Conservation (phyloP, 2,888 invertebrate species). For the Diplolepis rosae region DNA sequence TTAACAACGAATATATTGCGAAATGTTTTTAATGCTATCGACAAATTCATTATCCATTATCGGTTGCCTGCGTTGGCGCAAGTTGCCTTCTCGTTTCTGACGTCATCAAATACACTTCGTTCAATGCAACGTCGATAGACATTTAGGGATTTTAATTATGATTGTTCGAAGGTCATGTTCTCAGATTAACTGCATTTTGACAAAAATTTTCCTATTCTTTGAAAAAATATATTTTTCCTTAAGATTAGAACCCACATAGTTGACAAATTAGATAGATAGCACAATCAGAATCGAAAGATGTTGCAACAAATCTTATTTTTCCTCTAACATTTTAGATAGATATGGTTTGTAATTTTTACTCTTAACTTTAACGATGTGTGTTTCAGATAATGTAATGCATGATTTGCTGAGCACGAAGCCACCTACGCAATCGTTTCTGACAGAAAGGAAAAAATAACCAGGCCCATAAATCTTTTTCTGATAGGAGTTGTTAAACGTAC, state of each 20-base stretch:
- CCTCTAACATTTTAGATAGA: background rate
- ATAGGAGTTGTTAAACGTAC: constrained; percentile 48
- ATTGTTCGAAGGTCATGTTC: background rate
- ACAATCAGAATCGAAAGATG: background rate
- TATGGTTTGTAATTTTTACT: background rate
- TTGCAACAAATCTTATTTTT: background rate
- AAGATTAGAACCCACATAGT: too few species aligned
- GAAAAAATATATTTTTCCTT: too few species aligned
- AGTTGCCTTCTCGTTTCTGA: constrained; percentile 2
- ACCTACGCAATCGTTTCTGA: constrained; percentile 11
- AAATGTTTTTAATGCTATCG: background rate
- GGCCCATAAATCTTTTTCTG: constrained; percentile 7
- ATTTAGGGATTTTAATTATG: background rate
- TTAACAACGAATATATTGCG: background rate
- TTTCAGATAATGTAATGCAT: constrained; percentile 15
- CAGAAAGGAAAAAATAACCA: background rate
- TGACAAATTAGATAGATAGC: too few species aligned
- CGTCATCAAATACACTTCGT: background rate
- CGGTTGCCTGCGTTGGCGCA: background rate
- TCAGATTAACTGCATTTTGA: background rate
- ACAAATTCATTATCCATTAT: background rate
- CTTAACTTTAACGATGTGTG: background rate
- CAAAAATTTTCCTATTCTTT: too few species aligned
- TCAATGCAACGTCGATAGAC: background rate
- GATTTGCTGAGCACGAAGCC: background rate